Base-by-base conservation (phyloP, 1,140 invertebrate genomes). In the Parasteatoda tepidariorum region DNA sequence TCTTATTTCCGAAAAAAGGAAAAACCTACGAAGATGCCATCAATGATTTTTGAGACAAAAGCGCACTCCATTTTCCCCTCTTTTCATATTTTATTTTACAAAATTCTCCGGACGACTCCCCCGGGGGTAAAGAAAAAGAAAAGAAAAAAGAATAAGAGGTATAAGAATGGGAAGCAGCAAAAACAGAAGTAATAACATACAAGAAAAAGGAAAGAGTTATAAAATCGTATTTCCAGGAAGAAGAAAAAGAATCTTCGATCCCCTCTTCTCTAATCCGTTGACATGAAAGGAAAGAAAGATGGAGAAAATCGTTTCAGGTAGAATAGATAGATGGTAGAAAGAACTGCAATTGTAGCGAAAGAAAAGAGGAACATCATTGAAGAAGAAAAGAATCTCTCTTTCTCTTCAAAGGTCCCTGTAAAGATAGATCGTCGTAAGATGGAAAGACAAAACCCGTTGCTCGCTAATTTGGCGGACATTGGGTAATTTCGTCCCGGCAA, bases 381-480 rank as follows among this genome's bases (percentile, higher is more conserved):
- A n/a, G n/a, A n/a, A n/a, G n/a, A n/a, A n/a, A n/a, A n/a, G n/a
- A n/a, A n/a, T n/a, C n/a, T n/a, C n/a, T n/a, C n/a, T n/a, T n/a
- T n/a, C n/a, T 18, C 57, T 7, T n/a, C 9, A 59, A 59, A 48
- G 38, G 18, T 13, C 38, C 13, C 38, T 41, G 15, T 11, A 7
- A 57, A 74, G 74, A 76, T 66, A 61, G 61, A 78, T 78, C 74
- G 74, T 7, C 48, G 33, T 5, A 62, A 15, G 34, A 62, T 64
- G 18, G 54, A 38, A 68, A 67, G 48, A 62, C 66, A 24, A 78
- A 67, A 81, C 41, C 54, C 76, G 41, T 54, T 59, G 64, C 64
- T 81, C 76, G 55, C 76, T 81, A 81, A 81, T 81, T 81, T 81
- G 48, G 66, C 64, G 76, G 76, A 81, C 76, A 81, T 81, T 59